Evolutionary conservation across 2,888 invertebrate genomes (phyloP).

Genomic region (Drosophila bunnanda): DNA sequence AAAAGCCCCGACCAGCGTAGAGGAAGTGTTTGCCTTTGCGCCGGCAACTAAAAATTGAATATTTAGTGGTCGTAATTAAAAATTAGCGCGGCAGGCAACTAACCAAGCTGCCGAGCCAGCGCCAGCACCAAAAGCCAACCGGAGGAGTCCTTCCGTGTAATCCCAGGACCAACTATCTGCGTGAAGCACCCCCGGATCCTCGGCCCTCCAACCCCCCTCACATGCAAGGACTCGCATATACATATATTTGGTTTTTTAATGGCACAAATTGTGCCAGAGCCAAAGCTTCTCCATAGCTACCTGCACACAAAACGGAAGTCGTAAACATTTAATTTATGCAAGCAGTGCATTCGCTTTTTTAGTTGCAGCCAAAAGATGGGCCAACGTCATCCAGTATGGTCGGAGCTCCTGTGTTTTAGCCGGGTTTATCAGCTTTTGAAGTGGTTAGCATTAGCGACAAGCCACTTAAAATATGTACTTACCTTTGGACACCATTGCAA

Average conservation of each 20-base stretch:
- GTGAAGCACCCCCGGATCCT: not conserved
- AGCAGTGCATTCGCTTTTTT: conserved; percentile 74
- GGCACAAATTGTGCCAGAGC: conserved; percentile 51
- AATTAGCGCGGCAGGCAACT: conserved; percentile 68
- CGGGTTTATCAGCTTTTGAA: conserved; percentile 19
- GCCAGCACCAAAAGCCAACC: conserved; percentile 18
- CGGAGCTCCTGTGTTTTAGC: conserved; percentile 7
- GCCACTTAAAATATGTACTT: conserved; percentile 24
- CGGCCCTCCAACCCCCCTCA: not conserved
- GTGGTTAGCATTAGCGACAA: conserved; percentile 6
- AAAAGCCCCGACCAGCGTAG: conserved; percentile 39
- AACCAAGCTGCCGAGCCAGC: conserved; percentile 25
- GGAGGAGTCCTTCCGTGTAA: conserved; percentile 33
- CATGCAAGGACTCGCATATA: conserved; percentile 42
- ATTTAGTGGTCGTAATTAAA: conserved; percentile 78
- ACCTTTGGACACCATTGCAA: not conserved
- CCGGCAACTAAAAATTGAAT: conserved; percentile 75
- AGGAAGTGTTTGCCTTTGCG: conserved; percentile 68
- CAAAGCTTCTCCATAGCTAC: conserved; percentile 47
- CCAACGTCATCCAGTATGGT: conserved; percentile 37
- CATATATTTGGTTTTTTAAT: conserved; percentile 72
- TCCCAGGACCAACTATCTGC: conserved; percentile 45
- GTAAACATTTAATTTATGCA: conserved; percentile 78
- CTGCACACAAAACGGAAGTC: conserved; percentile 63
- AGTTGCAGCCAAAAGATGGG: conserved; percentile 66